Conservation (phyloP, 1,140 invertebrate genomes). For the Mercenaria mercenaria region DNA sequence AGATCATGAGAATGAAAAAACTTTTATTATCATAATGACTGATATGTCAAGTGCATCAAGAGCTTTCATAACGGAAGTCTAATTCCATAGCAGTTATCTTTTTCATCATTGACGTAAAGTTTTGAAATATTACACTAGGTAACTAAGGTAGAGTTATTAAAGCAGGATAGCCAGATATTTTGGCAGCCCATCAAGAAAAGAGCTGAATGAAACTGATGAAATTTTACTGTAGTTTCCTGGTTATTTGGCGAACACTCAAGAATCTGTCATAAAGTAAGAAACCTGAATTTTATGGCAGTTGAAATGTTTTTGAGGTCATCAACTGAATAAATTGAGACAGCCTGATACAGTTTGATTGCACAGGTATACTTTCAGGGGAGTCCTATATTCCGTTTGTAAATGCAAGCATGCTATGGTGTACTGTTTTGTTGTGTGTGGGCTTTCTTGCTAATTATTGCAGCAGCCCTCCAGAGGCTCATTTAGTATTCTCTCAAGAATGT, state of each 20-base stretch:
- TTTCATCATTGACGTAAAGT: not conserved
- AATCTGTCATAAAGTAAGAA: conserved; percentile 11
- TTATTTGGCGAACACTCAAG: not conserved
- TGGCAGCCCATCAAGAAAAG: not conserved
- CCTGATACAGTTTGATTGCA: not conserved
- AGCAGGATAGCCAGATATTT: not conserved
- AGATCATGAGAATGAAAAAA: not conserved
- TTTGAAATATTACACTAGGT: not conserved
- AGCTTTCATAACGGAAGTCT: not conserved
- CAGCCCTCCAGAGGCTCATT: too few relatives aligned
- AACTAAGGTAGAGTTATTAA: not conserved
- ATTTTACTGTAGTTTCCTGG: not conserved
- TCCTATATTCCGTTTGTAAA: not conserved
- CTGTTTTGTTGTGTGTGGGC: not conserved
- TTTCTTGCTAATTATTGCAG: too few relatives aligned
- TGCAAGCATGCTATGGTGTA: not conserved
- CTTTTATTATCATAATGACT: too few relatives aligned
- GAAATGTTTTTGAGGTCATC: not conserved
- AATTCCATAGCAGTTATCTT: not conserved
- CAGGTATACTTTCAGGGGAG: not conserved
- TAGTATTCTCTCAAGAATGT: too few relatives aligned
- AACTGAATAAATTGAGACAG: not conserved
- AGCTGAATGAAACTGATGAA: conserved; percentile 24
- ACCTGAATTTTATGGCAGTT: not conserved
- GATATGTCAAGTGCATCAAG: not conserved